These are phyloP conservation scores for Apoda limacodes DNA, from an alignment of 2,888 invertebrate genomes.

Conservation along the genomic window DNA sequence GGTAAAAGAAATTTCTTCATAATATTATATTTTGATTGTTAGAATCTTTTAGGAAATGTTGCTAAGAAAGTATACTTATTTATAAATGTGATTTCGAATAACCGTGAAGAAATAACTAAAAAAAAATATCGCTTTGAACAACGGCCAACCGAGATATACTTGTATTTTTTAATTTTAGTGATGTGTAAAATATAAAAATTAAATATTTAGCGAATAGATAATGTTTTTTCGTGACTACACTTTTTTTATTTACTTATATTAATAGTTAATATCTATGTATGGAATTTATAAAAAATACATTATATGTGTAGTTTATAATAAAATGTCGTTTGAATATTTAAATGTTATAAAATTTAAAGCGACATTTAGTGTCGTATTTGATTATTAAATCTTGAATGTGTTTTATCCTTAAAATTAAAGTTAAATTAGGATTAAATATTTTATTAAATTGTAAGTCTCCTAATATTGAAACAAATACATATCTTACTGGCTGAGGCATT, in stretches of 20 bases:
- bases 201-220: neutral
- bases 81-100: constrained; percentile 29
- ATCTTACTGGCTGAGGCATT: constrained; percentile 69
- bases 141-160: constrained; percentile 44
- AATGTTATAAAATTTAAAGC: constrained; percentile 28
- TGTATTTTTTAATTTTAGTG: constrained; percentile 35
- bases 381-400: constrained; percentile 28
- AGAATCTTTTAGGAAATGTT: too few species aligned
- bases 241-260: neutral
- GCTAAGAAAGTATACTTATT: too few species aligned
- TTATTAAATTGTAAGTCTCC: constrained; percentile 45
- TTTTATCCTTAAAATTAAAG: constrained; percentile 43
- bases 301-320: constrained; percentile 25
- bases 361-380: constrained; percentile 26
- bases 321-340: constrained; percentile 23
- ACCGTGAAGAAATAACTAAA: constrained; percentile 20
- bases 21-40: too few species aligned
- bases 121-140: constrained; percentile 43
- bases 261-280: constrained; percentile 18
- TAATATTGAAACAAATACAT: constrained; percentile 60
- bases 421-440: constrained; percentile 33
- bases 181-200: constrained; percentile 30
- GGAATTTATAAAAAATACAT: constrained; percentile 28
- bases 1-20: too few species aligned
- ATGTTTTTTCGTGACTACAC: neutral